phyloP scores from a whole-genome alignment of 2,113 vertebrate species.

The Aphelocoma coerulescens region DNA sequence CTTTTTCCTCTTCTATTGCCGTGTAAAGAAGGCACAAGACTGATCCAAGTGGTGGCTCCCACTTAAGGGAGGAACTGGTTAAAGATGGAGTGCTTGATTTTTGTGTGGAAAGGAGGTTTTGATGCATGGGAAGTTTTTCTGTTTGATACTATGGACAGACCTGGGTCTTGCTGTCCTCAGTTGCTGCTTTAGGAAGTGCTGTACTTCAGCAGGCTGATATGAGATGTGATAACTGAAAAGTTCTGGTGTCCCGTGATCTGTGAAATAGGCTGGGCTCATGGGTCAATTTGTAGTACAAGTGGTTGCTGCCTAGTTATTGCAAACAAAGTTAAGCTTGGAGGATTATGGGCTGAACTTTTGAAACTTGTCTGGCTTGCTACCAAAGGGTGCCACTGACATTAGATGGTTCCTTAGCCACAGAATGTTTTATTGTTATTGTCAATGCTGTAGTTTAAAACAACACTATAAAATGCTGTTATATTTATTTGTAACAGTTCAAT shows the following conservation, averaged over 20 bases:
- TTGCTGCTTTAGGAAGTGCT: not conserved
- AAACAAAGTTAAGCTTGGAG: not conserved
- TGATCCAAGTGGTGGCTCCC: not conserved
- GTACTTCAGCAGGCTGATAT: not conserved
- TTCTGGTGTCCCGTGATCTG: not conserved
- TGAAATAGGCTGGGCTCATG: not conserved
- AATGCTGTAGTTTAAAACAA: not conserved
- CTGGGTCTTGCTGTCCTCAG: not conserved
- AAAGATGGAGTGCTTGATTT: fast-evolving
- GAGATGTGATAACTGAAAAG: fast-evolving
- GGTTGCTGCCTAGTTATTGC: not conserved
- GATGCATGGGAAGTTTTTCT: not conserved
- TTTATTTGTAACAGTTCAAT: not conserved
- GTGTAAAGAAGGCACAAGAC: not conserved
- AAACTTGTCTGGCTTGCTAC: not conserved
- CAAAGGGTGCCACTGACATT: not conserved
- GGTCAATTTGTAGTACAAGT: not conserved
- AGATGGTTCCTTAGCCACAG: not conserved
- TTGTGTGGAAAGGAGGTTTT: not conserved
- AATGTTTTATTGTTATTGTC: not conserved
- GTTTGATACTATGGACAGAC: not conserved
- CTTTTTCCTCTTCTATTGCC: not conserved
- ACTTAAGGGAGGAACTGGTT: too few relatives aligned
- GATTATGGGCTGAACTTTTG: not conserved
- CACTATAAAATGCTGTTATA: not conserved